phyloP scores from a whole-genome alignment of 2,113 vertebrate genomes.

The Muntiacus muntjak region DNA sequence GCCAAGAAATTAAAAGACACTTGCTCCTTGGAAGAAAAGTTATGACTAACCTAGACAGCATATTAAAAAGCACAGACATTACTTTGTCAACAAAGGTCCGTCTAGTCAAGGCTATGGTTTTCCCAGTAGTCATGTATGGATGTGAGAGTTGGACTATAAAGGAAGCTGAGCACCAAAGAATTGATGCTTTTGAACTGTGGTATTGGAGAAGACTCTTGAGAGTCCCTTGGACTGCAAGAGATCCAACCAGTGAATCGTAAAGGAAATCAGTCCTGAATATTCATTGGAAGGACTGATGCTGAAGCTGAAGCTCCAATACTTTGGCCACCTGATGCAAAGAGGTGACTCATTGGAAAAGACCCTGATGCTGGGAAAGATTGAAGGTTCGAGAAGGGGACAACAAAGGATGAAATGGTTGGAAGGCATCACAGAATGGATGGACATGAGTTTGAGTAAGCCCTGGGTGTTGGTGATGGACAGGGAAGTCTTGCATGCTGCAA shows the following conservation, averaged over 20 bases:
- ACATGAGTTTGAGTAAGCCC: background rate
- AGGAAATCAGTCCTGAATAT: background rate
- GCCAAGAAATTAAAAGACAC: background rate
- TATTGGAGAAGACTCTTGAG: background rate
- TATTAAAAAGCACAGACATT: background rate
- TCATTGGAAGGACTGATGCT: background rate
- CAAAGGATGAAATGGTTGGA: background rate
- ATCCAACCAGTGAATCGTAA: background rate
- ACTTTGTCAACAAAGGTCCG: background rate
- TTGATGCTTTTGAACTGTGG: background rate
- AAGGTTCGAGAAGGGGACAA: background rate
- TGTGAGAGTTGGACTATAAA: background rate
- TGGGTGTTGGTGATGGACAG: background rate
- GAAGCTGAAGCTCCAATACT: background rate
- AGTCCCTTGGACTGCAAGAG: background rate
- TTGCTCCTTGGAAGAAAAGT: background rate
- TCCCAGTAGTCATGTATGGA: background rate
- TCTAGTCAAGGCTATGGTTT: background rate
- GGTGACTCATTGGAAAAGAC: background rate
- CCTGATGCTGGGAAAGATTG: background rate
- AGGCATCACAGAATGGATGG: background rate
- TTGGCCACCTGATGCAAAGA: background rate
- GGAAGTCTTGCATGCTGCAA: background rate
- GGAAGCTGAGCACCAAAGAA: background rate
- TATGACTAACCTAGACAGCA: background rate